Evolutionary conservation across 2,888 invertebrate genomes (phyloP), one percentile per base, ranked within the genome.

Genomic region (Chrysotoxum bicinctum): DNA sequence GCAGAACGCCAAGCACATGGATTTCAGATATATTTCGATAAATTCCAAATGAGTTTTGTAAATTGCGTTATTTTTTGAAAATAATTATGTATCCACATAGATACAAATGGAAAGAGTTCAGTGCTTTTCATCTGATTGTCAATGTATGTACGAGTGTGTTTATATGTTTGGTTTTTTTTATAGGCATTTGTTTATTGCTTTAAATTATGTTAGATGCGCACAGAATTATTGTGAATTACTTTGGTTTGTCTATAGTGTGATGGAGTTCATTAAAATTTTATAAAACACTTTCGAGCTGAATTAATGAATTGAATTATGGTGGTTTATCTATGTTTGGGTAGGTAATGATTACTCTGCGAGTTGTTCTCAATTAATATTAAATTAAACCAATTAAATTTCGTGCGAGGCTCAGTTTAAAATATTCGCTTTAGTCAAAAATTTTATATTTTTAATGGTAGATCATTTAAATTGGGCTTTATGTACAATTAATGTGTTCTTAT

Each of bases 41-140:
- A 81, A 85, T 85, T 85, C 85, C 75, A 76, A 85, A 85, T 85
- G 85, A 85, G 85, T 62, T 81, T 58, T 76, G 80, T 85, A 76
- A 85, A 80, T 85, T 85, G 80, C 80, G 72, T 85, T 85, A 68
- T 79, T 79, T 83, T 80, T 70, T 76, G 54, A 62, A 85, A 48
- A 19, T 48, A 80, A 60, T 32, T 72, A 56, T 37, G 58, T 35
- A 16, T 2, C 2, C 10, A 16, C 10, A 12, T 16, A 21, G 43
- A 52, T 16, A 43, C 16, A 69, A 54, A 74, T 79, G 48, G 48
- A 16, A 16, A 6, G 70, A 50, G 56, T 78, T 69, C 69, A 73
- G 52, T 82, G 60, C 77, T 43, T 77, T 82, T 73, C 4, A 54
- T 35, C 50, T 45, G 50, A 79, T 84, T 79, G 58, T 70, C 50